Base-by-base conservation (phyloP, 2,888 invertebrate species). In the Dicyrtomina minuta region DNA sequence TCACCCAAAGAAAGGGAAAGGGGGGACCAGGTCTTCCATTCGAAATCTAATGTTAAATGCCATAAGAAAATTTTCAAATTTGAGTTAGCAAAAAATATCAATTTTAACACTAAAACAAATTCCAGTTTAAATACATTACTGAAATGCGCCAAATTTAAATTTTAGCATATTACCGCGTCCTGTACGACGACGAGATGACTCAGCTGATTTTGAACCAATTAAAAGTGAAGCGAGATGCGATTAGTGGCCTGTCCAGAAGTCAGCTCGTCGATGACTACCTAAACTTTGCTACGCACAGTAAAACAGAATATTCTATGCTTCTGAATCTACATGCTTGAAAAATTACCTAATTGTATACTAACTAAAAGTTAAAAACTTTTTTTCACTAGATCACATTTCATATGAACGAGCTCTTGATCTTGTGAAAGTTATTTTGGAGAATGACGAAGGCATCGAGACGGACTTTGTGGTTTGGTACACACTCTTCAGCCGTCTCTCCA, bases 181-280 rank as follows among this genome's bases (percentile, higher is more conserved):
- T 62, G 0, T 74, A 77, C 27, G 70, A 70, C 10, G 27, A 55
- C 5, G 33, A 49, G 6, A 44, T 72, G 5, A 26, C 72, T 12
- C 26, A 62, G n/a, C 15, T 66, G 8, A 71, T 77, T 20, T 69
- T 73, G 5, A 68, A 59, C 1, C 74, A 75, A 66, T 44, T 77
- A n/a, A 49, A 13, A 12, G 15, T 13, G 0, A 62, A 77, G 43
- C 72, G 55, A 46, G 41, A 64, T 17, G 43, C 17, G 6, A 24
- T 77, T 15, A 61, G 53, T 33, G 65, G 61, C 13, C 70, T 72
- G 13, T 70, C 72, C 10, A 69, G 77, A 43, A 74, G 72, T 66
- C 74, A 75, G 59, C 56, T 77, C 6, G 24, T 77, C 13, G 75
- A 77, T 59, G 77, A 77, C 56, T 75, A 77, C 68, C 74, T 77